Conservation (phyloP, 2,888 invertebrate species). For the Hypena proboscidalis region DNA sequence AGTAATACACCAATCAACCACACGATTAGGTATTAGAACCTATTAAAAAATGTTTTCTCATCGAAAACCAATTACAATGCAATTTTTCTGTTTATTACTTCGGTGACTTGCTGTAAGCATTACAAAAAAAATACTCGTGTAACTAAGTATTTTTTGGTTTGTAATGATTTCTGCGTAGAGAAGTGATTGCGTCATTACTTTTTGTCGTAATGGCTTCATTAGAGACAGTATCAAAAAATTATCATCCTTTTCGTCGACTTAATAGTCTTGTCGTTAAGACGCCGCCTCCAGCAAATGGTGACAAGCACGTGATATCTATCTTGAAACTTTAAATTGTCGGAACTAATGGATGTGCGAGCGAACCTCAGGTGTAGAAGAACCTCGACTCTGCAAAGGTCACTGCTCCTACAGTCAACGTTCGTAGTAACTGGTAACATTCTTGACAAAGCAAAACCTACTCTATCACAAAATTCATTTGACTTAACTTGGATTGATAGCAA, state of each 20-base stretch:
- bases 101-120: conserved; percentile 59
- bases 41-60: conserved; percentile 45
- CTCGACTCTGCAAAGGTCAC: conserved; percentile 78
- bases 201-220: conserved; percentile 39
- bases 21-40: conserved; percentile 8
- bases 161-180: conserved; percentile 25
- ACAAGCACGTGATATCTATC: conserved; percentile 67
- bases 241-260: conserved; percentile 23
- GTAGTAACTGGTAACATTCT: conserved; percentile 41
- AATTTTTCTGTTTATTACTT: conserved; percentile 59
- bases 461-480: conserved; percentile 44
- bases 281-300: conserved; percentile 47
- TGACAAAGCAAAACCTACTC: conserved; percentile 56
- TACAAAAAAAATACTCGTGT: conserved; percentile 21
- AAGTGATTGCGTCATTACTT: conserved; percentile 43
- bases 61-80: conserved; percentile 57
- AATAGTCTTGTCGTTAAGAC: conserved; percentile 32
- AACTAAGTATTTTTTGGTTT: conserved; percentile 19
- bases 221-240: conserved; percentile 28
- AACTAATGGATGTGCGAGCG: conserved; percentile 77
- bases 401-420: conserved; percentile 69
- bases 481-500: conserved; percentile 34
- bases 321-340: conserved; percentile 68
- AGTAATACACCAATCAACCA: conserved; percentile 24
- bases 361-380: conserved; percentile 76